Conservation (phyloP, 2,797 vertebrate species). For the Rhynchonycteris naso region DNA sequence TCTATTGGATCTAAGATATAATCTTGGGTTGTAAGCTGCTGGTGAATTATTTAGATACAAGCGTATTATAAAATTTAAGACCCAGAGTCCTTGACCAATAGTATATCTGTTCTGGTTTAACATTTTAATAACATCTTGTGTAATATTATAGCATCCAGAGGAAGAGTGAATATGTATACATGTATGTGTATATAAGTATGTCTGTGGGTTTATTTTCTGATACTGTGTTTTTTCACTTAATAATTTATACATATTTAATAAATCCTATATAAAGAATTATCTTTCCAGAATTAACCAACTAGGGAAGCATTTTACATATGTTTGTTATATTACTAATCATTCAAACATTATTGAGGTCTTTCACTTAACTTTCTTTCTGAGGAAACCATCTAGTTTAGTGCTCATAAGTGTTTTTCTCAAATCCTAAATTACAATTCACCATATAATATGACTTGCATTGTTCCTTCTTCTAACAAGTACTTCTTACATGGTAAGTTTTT, state of each 20-base stretch:
- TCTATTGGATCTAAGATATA: conserved; percentile 62
- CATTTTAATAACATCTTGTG: conserved; percentile 7
- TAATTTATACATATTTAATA: background rate
- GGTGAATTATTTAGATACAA: conserved; percentile 64
- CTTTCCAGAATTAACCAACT: background rate
- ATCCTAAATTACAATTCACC: background rate
- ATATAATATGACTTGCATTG: background rate
- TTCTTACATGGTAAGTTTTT: background rate
- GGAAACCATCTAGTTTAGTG: background rate
- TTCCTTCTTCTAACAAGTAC: background rate
- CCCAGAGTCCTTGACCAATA: conserved; percentile 16
- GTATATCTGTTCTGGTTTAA: conserved; percentile 8
- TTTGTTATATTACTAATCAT: background rate
- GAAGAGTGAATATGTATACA: background rate
- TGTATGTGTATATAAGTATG: background rate
- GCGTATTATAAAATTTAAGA: conserved; percentile 57
- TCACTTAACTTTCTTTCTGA: background rate
- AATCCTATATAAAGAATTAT: background rate
- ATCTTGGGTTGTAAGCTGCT: conserved; percentile 62
- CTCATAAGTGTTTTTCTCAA: background rate
- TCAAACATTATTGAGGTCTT: background rate
- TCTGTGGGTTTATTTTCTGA: background rate
- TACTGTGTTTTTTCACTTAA: background rate
- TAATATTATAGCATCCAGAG: background rate
- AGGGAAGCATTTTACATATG: background rate